A percentile compares a stretch with the other conserved stretches of the same genome.
Conservation (phyloP, 2,797 vertebrate species). For the Serranus cabrilla region DNA sequence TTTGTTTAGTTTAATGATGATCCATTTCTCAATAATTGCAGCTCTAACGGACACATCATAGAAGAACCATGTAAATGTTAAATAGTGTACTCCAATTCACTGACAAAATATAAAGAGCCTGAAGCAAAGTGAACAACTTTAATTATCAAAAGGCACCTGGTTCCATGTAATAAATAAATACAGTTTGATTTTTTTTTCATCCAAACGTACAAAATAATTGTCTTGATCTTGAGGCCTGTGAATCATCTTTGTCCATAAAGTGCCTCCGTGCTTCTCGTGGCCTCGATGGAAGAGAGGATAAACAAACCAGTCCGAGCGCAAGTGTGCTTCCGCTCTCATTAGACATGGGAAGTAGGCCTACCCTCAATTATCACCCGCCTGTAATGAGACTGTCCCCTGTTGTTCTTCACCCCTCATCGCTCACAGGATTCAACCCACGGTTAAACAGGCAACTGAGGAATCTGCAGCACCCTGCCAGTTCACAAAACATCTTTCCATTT, state of each 20-base stretch:
- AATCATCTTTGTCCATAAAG: conserved; percentile 7
- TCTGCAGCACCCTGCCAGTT: conserved; percentile 15
- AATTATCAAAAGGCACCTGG: neutral
- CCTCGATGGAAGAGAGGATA: conserved; percentile 17
- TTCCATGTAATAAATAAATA: conserved; percentile 29
- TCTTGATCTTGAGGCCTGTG: neutral
- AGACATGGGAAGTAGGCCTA: conserved; percentile 31
- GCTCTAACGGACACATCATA: too few species aligned
- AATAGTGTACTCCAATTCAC: neutral
- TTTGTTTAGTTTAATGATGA: too few species aligned
- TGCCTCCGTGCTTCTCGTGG: conserved; percentile 17
- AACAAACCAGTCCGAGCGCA: conserved; percentile 36
- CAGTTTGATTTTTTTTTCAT: neutral
- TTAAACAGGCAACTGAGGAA: conserved; percentile 18
- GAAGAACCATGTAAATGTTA: neutral
- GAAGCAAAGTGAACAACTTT: neutral
- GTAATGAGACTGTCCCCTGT: conserved; percentile 29
- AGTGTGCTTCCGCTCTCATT: conserved; percentile 32
- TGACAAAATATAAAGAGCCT: neutral
- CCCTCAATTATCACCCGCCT: conserved; percentile 40
- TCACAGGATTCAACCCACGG: conserved; percentile 27
- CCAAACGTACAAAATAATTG: neutral
- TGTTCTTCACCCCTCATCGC: conserved; percentile 40
- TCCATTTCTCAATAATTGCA: too few species aligned
- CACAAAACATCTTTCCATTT: neutral